Conservation (phyloP, 2,113 vertebrate species). For the Ascaphus truei region DNA sequence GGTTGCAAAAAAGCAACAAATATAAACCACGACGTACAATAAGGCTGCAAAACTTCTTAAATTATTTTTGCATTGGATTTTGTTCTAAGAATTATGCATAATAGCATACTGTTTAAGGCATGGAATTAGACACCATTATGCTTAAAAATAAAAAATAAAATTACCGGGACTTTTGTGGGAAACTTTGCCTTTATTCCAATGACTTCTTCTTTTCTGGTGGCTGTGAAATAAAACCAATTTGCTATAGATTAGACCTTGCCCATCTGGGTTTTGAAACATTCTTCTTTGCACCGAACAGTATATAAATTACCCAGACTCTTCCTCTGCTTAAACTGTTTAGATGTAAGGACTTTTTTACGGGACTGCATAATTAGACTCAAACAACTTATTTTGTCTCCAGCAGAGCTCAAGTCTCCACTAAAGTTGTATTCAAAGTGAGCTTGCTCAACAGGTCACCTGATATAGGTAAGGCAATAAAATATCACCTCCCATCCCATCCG, state of each 20-base stretch:
- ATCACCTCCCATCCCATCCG: too few relatives aligned
- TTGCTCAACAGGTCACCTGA: background rate
- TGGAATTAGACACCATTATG: too few relatives aligned
- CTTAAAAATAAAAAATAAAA: too few relatives aligned
- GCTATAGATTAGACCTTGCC: background rate
- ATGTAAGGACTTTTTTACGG: constrained; percentile 43
- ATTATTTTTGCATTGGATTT: too few relatives aligned
- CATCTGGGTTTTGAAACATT: background rate
- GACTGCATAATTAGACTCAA: too few relatives aligned
- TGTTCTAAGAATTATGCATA: too few relatives aligned
- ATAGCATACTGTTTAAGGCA: too few relatives aligned
- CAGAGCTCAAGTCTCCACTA: background rate
- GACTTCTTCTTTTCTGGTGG: constrained; percentile 76
- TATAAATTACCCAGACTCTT: constrained; percentile 72
- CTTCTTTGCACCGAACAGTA: background rate
- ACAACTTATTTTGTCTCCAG: background rate
- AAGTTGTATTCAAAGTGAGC: background rate
- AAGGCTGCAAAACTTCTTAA: too few relatives aligned
- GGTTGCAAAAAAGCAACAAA: too few relatives aligned
- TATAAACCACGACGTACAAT: too few relatives aligned
- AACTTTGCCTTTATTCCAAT: constrained; percentile 80
- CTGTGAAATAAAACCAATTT: constrained; percentile 49
- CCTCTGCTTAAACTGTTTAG: constrained; percentile 74
- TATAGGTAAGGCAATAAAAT: background rate
- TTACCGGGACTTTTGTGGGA: constrained; percentile 85